Evolutionary conservation across 2,797 vertebrate species (phyloP).

Genomic region (Dendrocincla tyrannina): DNA sequence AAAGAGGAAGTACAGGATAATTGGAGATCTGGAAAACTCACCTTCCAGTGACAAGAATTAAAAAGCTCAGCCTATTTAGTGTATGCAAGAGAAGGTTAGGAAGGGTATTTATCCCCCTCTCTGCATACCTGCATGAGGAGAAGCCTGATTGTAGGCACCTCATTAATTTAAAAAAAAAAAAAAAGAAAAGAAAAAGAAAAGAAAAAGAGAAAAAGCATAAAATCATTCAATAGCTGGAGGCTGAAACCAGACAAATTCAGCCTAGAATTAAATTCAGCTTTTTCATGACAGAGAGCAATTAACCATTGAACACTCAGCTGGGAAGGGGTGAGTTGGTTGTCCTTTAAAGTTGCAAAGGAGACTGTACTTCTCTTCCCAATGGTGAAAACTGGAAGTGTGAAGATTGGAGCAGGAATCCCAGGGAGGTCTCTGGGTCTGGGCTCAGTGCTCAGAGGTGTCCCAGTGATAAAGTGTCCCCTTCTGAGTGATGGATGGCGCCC

Average conservation of each 20-base stretch:
- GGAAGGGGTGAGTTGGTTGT: neutral
- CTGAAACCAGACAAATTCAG: conserved; percentile 7
- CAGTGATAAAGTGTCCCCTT: neutral
- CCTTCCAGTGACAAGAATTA: conserved; percentile 42
- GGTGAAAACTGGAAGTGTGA: neutral
- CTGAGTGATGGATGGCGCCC: neutral
- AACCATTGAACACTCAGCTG: neutral
- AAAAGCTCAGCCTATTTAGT: neutral
- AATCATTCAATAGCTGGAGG: conserved; percentile 1
- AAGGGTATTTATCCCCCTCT: neutral
- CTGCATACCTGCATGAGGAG: neutral
- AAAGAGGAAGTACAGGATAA: neutral
- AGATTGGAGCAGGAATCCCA: neutral
- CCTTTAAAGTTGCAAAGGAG: neutral
- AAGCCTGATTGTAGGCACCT: neutral
- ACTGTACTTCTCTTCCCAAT: neutral
- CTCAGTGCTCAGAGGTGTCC: neutral
- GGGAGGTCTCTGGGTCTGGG: neutral
- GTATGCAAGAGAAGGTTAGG: neutral
- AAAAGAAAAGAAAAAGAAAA: neutral
- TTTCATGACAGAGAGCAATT: neutral
- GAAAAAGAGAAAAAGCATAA: neutral
- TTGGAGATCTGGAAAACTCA: conserved; percentile 20
- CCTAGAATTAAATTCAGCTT: neutral
- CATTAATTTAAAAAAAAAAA: neutral